Evolutionary conservation across 2,113 vertebrate genomes (phyloP).

Genomic region (Antechinus flavipes): DNA sequence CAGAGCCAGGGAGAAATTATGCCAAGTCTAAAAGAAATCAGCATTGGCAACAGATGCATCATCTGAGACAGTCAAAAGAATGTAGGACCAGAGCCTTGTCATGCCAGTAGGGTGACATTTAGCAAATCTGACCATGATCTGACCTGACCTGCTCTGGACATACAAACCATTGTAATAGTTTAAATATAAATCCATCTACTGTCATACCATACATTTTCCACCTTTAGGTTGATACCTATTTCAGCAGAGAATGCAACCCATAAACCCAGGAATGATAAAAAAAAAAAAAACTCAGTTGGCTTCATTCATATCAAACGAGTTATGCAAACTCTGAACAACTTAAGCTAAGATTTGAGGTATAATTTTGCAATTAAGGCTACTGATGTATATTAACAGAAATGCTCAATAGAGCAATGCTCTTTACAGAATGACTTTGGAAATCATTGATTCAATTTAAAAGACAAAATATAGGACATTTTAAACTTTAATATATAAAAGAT

Average conservation of each 20-base stretch:
- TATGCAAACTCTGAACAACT: slow-evolving; percentile 54
- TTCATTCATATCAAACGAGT: slow-evolving; percentile 53
- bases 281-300: not conserved
- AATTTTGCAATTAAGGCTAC: slow-evolving; percentile 60
- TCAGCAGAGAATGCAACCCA: slow-evolving; percentile 30
- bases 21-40: slow-evolving; percentile 3
- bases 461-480: slow-evolving; percentile 17
- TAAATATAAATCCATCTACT: slow-evolving; percentile 30
- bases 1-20: slow-evolving; percentile 34
- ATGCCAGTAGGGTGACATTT: not conserved
- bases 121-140: not conserved
- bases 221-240: slow-evolving; percentile 38
- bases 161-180: not conserved
- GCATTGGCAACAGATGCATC: not conserved
- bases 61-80: not conserved
- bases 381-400: slow-evolving; percentile 47
- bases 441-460: slow-evolving; percentile 58
- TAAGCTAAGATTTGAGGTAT: slow-evolving; percentile 47
- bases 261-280: not conserved
- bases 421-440: slow-evolving; percentile 53
- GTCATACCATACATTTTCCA: slow-evolving; percentile 23
- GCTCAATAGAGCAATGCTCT: slow-evolving; percentile 36
- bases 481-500: slow-evolving; percentile 42
- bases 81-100: not conserved
- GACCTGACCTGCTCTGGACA: slow-evolving; percentile 8